phyloP scores from a whole-genome alignment of 2,797 vertebrate genomes.

The Oreortyx pictus region DNA sequence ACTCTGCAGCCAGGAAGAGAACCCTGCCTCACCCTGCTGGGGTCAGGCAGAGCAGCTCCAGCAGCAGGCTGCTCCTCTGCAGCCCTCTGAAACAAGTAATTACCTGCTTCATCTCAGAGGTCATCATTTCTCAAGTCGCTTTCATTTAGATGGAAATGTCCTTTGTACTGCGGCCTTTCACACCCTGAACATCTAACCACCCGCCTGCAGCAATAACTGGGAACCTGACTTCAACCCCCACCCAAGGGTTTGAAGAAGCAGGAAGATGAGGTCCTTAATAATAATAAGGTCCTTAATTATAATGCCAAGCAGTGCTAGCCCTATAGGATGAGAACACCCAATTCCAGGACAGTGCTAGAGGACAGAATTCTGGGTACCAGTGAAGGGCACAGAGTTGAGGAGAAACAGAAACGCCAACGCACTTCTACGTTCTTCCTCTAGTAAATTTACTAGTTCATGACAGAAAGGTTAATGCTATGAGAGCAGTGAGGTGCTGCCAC shows the following conservation, averaged over 20 bases:
- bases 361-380: not conserved
- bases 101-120: not conserved
- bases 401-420: not conserved
- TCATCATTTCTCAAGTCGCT: not conserved
- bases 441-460: not conserved
- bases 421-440: not conserved
- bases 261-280: not conserved
- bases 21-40: not conserved
- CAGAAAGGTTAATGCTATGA: not conserved
- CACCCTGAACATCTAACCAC: fast-evolving
- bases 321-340: not conserved
- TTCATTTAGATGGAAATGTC: not conserved
- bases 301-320: conserved; percentile 1
- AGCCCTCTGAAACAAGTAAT: not conserved
- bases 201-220: fast-evolving
- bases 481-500: no score
- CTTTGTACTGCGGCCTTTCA: not conserved
- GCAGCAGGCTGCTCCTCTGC: not conserved
- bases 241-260: not conserved
- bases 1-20: not conserved
- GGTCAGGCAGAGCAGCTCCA: not conserved
- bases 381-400: not conserved
- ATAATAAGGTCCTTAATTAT: not conserved
- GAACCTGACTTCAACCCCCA: not conserved
- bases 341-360: not conserved